Percentiles rank a stretch among this genome's conserved stretches.
These are phyloP conservation scores for Orthonychiurus folsomi DNA, from an alignment of 2,888 invertebrate genomes.

Conservation along the genomic window DNA sequence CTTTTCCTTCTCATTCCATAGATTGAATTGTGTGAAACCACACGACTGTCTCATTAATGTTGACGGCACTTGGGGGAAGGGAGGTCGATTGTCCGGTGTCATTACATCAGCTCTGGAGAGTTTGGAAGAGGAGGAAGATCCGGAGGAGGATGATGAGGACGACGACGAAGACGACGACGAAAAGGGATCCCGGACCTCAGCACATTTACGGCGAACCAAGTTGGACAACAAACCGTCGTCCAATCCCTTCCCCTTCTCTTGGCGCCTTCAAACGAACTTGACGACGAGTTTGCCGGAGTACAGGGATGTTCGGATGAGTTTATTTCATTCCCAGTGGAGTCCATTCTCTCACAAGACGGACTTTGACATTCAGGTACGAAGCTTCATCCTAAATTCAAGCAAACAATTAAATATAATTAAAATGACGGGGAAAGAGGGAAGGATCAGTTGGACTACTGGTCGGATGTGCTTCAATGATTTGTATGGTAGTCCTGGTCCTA, in stretches of 20 bases:
- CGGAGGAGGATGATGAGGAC: slow-evolving; percentile 47
- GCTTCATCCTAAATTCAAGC: too few species aligned
- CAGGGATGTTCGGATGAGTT: slow-evolving; percentile 21
- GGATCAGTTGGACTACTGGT: too few species aligned
- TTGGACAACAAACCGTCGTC: neutral
- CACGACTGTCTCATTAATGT: slow-evolving; percentile 29
- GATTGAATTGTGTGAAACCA: slow-evolving; percentile 28
- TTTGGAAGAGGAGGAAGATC: slow-evolving; percentile 36
- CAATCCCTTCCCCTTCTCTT: neutral
- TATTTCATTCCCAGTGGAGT: slow-evolving; percentile 31
- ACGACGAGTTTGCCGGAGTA: slow-evolving; percentile 16
- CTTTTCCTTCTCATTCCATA: slow-evolving; percentile 11
- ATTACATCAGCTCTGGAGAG: slow-evolving; percentile 27
- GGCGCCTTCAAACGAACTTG: slow-evolving; percentile 17
- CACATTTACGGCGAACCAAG: neutral
- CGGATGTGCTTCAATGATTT: too few species aligned
- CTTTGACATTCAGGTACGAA: slow-evolving; percentile 39
- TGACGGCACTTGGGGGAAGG: slow-evolving; percentile 33
- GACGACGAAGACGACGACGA: slow-evolving; percentile 15
- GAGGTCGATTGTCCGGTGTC: slow-evolving; percentile 30
- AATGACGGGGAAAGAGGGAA: too few species aligned
- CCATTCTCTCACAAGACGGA: slow-evolving; percentile 35
- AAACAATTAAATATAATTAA: too few species aligned
- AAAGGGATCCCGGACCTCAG: neutral
- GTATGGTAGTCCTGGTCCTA: too few species aligned